Percentiles rank a stretch among this genome's conserved stretches.
These are phyloP conservation scores for Melanaphis sacchari DNA, from an alignment of 1,140 invertebrate species.

Conservation along the genomic window DNA sequence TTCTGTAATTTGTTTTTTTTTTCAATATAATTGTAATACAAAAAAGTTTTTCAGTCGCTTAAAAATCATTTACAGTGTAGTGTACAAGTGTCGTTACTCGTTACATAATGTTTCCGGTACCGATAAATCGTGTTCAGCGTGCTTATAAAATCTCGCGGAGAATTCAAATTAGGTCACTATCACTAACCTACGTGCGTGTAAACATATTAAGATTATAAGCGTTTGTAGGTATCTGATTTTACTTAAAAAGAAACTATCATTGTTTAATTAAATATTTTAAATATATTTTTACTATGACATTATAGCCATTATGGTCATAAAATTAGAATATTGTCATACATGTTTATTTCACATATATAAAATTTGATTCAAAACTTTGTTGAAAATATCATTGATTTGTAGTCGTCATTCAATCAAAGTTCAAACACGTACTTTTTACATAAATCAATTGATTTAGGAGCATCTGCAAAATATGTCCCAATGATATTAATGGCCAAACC, in stretches of 20 bases:
- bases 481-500: conserved; percentile 23
- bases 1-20: no score
- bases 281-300: no score
- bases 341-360: no score
- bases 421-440: background rate
- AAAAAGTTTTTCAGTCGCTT: no score
- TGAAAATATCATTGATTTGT: background rate
- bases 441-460: conserved; percentile 32
- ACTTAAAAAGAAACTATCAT: background rate
- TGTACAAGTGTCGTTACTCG: no score
- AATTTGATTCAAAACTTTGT: background rate
- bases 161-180: background rate
- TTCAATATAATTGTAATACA: no score
- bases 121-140: no score
- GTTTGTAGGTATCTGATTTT: background rate
- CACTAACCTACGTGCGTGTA: background rate
- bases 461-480: conserved; percentile 25
- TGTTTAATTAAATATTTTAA: no score
- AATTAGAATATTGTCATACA: background rate
- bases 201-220: background rate
- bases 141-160: no score
- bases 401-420: conserved; percentile 10
- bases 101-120: no score
- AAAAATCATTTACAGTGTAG: no score
- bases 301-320: no score